These are phyloP conservation scores for Pyrrhia umbra DNA, from an alignment of 2,888 invertebrate genomes.

Conservation along the genomic window DNA sequence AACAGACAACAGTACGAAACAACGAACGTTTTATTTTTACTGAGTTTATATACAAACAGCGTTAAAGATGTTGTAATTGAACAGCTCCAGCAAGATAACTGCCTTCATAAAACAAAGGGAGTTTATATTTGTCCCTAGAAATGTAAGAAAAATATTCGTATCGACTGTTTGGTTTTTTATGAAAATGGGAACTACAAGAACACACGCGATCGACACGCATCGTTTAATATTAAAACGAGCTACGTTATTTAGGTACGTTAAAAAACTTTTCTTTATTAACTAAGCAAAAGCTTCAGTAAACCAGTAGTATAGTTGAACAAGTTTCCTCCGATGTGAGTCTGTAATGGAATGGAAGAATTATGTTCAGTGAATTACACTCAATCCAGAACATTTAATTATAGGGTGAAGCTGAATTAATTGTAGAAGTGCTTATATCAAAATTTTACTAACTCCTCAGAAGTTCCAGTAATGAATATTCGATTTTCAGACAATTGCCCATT, in stretches of 20 bases:
- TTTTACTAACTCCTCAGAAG: constrained; percentile 2
- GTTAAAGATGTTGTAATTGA: constrained; percentile 51
- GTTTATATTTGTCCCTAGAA: constrained; percentile 27
- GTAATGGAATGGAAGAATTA: not conserved
- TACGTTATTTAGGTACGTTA: constrained; percentile 21
- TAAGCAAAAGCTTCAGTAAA: constrained; percentile 12
- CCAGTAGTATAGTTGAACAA: constrained; percentile 1
- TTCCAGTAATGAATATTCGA: constrained; percentile 6
- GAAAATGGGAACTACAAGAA: constrained; percentile 20
- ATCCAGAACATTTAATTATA: not conserved
- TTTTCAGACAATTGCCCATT: constrained; percentile 32
- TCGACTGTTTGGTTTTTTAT: constrained; percentile 36
- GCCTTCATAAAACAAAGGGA: constrained; percentile 38
- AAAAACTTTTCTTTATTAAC: not conserved
- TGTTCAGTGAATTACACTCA: not conserved
- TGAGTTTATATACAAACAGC: constrained; percentile 48
- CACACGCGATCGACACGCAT: not conserved
- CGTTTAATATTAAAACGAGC: constrained; percentile 16
- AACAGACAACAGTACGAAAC: constrained; percentile 37
- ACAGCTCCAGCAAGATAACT: constrained; percentile 33
- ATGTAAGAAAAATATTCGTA: constrained; percentile 49
- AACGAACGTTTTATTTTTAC: constrained; percentile 36
- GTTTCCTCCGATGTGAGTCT: not conserved
- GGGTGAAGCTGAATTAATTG: not conserved
- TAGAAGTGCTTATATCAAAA: constrained; percentile 5